Evolutionary conservation across 2,797 vertebrate species (phyloP).

Genomic region (Syndactyla subalaris): DNA sequence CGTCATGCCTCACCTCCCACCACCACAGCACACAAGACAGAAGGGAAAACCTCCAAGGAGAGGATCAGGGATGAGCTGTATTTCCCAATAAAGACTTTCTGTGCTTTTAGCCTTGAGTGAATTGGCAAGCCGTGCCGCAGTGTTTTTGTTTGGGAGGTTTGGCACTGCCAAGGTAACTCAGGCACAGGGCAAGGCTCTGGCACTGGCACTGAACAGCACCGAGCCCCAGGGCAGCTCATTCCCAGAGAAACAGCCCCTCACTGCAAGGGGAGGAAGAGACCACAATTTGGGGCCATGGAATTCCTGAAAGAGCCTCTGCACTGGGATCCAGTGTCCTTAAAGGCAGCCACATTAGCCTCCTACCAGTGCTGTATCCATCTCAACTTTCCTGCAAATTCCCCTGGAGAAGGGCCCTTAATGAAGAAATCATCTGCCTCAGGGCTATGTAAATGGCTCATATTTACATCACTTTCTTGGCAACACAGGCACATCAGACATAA

Average conservation of each 20-base stretch:
- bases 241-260: neutral
- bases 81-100: neutral
- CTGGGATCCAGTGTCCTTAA: neutral
- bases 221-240: neutral
- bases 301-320: neutral
- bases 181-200: accelerated
- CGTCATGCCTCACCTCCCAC: neutral
- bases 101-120: neutral
- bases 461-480: slow-evolving; percentile 37
- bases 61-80: neutral
- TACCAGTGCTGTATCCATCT: neutral
- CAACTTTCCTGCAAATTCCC: slow-evolving; percentile 20
- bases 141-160: accelerated
- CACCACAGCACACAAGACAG: neutral
- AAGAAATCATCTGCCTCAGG: slow-evolving; percentile 57
- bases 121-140: neutral
- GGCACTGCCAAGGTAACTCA: neutral
- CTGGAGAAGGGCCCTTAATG: slow-evolving; percentile 44
- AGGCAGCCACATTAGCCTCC: neutral
- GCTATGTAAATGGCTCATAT: neutral
- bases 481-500: neutral
- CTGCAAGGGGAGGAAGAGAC: neutral
- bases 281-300: neutral
- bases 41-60: neutral
- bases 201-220: neutral